Conservation (phyloP, 2,797 vertebrate species). For the Anguilla megastoma region DNA sequence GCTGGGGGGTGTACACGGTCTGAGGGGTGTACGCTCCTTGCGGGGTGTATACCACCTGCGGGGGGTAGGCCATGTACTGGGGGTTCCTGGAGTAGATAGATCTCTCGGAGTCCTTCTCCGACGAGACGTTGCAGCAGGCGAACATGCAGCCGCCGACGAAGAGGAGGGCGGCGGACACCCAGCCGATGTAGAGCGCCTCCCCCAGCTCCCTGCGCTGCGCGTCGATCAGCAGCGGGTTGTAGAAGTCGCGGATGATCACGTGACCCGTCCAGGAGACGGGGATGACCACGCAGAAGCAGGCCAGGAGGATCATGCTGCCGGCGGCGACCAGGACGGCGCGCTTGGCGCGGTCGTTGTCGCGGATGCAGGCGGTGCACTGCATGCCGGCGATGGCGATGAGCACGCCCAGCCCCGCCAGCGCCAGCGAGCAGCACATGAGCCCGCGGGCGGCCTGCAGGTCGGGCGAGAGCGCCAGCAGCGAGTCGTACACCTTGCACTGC, state of each 20-base stretch:
- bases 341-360: conserved; percentile 64
- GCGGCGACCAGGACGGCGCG: conserved; percentile 75
- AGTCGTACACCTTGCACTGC: conserved; percentile 90
- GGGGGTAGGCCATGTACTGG: conserved; percentile 63
- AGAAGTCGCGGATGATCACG: conserved; percentile 84
- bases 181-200: conserved; percentile 89
- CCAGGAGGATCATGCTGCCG: conserved; percentile 76
- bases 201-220: conserved; percentile 88
- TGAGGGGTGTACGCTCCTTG: conserved; percentile 63
- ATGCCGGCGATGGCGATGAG: conserved; percentile 76
- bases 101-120: conserved; percentile 54
- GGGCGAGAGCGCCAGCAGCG: conserved; percentile 79
- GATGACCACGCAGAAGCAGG: conserved; percentile 77
- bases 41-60: conserved; percentile 52
- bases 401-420: conserved; percentile 71
- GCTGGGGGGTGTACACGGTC: conserved; percentile 52
- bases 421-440: conserved; percentile 82
- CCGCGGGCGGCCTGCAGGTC: conserved; percentile 83
- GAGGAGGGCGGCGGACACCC: conserved; percentile 77
- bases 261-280: conserved; percentile 87
- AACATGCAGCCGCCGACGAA: conserved; percentile 78
- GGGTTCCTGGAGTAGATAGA: conserved; percentile 62
- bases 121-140: conserved; percentile 67
- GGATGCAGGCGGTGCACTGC: conserved; percentile 74
- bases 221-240: conserved; percentile 74